Evolutionary conservation across 1,140 invertebrate species (phyloP).

Genomic region (Drosophila sp.): DNA sequence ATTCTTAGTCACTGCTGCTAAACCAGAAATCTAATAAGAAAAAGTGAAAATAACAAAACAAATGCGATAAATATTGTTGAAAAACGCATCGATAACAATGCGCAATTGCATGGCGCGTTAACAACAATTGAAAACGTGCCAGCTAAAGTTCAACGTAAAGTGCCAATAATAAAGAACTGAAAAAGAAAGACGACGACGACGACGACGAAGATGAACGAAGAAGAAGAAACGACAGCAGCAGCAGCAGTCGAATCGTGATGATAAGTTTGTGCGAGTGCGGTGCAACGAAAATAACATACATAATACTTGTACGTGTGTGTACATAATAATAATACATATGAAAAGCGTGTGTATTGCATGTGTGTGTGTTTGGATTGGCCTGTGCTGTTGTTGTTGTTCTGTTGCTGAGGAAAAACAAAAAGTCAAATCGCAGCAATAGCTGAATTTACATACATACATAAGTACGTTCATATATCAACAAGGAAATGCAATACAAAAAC

Average conservation of each 20-base stretch:
- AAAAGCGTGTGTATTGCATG: constrained; percentile 32
- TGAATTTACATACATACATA: constrained; percentile 43
- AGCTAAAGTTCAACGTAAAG: constrained; percentile 33
- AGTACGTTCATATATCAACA: constrained; percentile 48
- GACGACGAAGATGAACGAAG: constrained; percentile 75
- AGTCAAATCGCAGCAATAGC: constrained; percentile 68
- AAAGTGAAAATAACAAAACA: constrained; percentile 81
- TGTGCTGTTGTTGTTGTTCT: constrained; percentile 21
- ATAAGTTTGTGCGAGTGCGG: constrained; percentile 71
- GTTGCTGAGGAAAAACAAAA: constrained; percentile 65
- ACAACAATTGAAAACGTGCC: constrained; percentile 51
- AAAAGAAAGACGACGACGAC: constrained; percentile 64
- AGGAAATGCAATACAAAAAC: constrained; percentile 74
- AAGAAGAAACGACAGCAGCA: constrained; percentile 71
- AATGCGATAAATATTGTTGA: constrained; percentile 70
- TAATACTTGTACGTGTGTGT: constrained; percentile 71
- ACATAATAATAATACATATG: constrained; percentile 62
- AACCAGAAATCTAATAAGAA: constrained; percentile 61
- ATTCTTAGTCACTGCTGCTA: constrained; percentile 51
- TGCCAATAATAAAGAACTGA: constrained; percentile 46
- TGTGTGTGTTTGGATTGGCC: constrained; percentile 13
- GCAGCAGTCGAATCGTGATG: constrained; percentile 65
- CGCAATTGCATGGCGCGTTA: constrained; percentile 48
- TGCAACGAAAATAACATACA: constrained; percentile 76
- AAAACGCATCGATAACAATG: constrained; percentile 56